Evolutionary conservation across 2,888 invertebrate species (phyloP).

Genomic region (Cantharis flavilabris): DNA sequence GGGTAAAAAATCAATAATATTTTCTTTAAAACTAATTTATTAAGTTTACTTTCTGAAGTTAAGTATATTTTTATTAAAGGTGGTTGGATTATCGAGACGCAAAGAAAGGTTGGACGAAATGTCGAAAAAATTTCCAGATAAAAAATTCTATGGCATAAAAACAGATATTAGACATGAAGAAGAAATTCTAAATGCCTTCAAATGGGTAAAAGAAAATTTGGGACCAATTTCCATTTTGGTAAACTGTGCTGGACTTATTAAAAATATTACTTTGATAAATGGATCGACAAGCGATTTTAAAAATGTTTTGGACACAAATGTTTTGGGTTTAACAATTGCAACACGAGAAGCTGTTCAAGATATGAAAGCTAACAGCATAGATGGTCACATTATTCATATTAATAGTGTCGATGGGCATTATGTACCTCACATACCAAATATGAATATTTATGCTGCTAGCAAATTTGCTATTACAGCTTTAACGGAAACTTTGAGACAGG

Average conservation of each 20-base stretch:
- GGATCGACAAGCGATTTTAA: background rate
- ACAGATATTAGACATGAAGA: background rate
- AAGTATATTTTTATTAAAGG: background rate
- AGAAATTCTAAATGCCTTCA: background rate
- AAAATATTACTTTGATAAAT: background rate
- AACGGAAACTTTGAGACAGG: background rate
- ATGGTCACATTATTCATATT: background rate
- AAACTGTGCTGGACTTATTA: background rate
- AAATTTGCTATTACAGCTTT: conserved; percentile 1
- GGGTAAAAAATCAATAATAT: background rate
- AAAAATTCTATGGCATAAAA: background rate
- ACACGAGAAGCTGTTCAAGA: background rate
- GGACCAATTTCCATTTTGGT: background rate
- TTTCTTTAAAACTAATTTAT: no score
- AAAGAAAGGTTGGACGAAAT: background rate
- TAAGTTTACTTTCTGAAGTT: no score
- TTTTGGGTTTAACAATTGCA: background rate
- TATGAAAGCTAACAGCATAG: background rate
- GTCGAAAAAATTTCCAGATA: background rate
- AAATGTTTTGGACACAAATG: background rate
- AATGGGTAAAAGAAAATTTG: background rate
- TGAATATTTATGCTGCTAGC: background rate
- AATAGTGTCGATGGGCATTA: background rate
- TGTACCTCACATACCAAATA: background rate
- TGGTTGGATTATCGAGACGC: background rate